phyloP scores from a whole-genome alignment of 2,797 vertebrate genomes.

The Rhyacichthys aspro region DNA sequence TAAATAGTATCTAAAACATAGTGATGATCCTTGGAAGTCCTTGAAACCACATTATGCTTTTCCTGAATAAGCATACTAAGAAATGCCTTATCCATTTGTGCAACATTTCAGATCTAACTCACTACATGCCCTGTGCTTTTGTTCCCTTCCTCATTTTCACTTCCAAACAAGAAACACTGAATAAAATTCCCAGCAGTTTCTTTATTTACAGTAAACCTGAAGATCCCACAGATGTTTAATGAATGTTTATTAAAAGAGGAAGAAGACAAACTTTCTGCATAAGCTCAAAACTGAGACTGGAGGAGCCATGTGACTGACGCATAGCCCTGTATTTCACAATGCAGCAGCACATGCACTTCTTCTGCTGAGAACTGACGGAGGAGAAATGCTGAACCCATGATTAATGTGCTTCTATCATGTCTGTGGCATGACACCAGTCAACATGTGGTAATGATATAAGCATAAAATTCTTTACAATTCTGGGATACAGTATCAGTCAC shows the following conservation, averaged over 20 bases:
- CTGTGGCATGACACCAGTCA: constrained; percentile 19
- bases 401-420: constrained; percentile 23
- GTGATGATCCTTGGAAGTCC: no score
- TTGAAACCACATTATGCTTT: background rate
- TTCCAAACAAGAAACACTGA: background rate
- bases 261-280: constrained; percentile 38
- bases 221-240: constrained; percentile 19
- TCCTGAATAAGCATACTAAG: no score
- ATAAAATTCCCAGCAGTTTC: background rate
- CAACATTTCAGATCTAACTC: constrained; percentile 26
- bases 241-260: constrained; percentile 62
- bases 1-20: no score
- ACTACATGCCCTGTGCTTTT: background rate
- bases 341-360: constrained; percentile 38
- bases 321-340: constrained; percentile 65
- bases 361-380: constrained; percentile 52
- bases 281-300: constrained; percentile 18
- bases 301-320: constrained; percentile 74
- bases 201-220: constrained; percentile 11
- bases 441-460: background rate
- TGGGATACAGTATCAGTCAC: background rate
- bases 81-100: constrained; percentile 23
- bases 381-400: constrained; percentile 56
- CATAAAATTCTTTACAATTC: background rate
- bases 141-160: background rate